Evolutionary conservation across 2,113 vertebrate species (phyloP), one percentile per base, ranked within the genome.

Genomic region (Cyprinodon brontotheroides): DNA sequence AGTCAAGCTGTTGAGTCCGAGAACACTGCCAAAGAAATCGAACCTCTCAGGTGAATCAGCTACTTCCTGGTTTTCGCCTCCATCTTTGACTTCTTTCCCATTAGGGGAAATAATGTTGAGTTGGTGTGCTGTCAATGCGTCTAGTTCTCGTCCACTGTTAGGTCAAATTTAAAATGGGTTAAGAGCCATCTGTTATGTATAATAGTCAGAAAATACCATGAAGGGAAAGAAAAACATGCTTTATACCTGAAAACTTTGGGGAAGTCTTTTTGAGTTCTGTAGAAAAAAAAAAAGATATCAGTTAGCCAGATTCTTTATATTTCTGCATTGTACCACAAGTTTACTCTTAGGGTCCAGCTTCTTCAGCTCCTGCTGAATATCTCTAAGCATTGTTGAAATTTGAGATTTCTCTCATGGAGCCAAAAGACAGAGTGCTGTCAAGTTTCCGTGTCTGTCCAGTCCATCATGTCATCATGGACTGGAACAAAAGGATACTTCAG

Each of bases 261-360:
- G 29, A 60, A 91, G 7, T 73, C 91, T n/a, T 89, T 38, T 7
- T 36, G 6, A 90, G 77, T 72, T 94, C 93, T 94, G 78, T 29
- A 11, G 68, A 0, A 3, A 11, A 0, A 3, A 4, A 9, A 83
- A 2, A 70, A 77, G 0, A 0, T 29, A 29, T 29, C 29, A 29
- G 29, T 29, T 29, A 29, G 29, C 29, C 29, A 29, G 29, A 29
- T 29, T 29, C 29, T 29, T 29, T 29, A 29, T 29, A 29, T 29
- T 29, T 29, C 29, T n/a, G n/a, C n/a, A n/a, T 29, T 1, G 29
- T 29, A 29, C 29, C 29, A 29, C 29, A 29, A 29, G 29, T 29
- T 29, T 29, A 29, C 1, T 29, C 1, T 29, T 29, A 29, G 29
- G 1, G 29, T 29, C 80, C 65, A 94, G 78, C 36, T 72, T 74